A percentile compares a stretch with the other conserved stretches of the same genome.
Conservation (phyloP, 2,888 invertebrate genomes). For the Melanchra persicariae region DNA sequence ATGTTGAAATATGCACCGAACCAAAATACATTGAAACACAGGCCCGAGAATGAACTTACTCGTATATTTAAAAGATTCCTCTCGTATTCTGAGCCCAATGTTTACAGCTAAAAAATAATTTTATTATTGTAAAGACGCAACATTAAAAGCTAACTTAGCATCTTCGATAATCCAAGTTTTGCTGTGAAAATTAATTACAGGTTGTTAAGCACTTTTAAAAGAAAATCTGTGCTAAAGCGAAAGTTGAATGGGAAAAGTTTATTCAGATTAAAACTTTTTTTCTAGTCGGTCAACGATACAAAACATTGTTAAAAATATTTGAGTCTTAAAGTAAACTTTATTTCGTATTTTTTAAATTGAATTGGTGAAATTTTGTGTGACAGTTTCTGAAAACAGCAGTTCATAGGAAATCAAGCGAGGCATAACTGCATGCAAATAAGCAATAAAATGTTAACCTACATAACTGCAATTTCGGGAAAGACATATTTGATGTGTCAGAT, state of each 20-base stretch:
- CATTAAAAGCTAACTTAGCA: slow-evolving; percentile 16
- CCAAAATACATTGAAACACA: neutral
- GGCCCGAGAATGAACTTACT: neutral
- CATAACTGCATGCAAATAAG: no score
- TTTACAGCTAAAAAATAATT: neutral
- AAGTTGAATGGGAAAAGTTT: slow-evolving; percentile 49
- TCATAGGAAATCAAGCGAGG: neutral
- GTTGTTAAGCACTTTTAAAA: slow-evolving; percentile 40
- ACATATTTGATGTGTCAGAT: no score
- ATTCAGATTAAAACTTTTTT: slow-evolving; percentile 31
- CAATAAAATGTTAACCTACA: no score
- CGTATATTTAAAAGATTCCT: neutral
- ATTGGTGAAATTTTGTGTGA: neutral
- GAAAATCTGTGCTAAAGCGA: slow-evolving; percentile 30
- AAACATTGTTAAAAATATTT: slow-evolving; percentile 20
- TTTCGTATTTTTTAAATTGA: neutral
- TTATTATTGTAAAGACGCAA: slow-evolving; percentile 3
- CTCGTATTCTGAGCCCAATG: neutral
- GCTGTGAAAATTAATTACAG: slow-evolving; percentile 36
- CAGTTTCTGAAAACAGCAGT: neutral
- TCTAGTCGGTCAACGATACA: slow-evolving; percentile 11
- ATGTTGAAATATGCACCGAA: neutral
- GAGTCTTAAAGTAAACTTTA: neutral
- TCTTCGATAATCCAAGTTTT: slow-evolving; percentile 32
- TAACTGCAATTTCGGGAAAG: no score